phyloP scores from a whole-genome alignment of 2,797 vertebrate genomes.

The Sylvilagus floridanus region DNA sequence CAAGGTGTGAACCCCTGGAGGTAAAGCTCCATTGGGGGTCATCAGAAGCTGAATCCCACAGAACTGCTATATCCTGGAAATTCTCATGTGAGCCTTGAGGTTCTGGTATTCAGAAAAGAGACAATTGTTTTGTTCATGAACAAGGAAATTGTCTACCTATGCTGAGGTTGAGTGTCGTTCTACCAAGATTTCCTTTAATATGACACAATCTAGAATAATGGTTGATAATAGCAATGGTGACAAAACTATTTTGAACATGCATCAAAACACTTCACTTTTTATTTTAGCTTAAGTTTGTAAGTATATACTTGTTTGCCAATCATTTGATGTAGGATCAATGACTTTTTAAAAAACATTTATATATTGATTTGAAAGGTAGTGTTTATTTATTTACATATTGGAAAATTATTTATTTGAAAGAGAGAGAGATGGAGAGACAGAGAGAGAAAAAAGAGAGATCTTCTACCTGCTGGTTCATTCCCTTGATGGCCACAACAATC shows the following conservation, averaged over 20 bases:
- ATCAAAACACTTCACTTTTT: slow-evolving; percentile 27
- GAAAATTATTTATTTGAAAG: too few relatives aligned
- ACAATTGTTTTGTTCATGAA: slow-evolving; percentile 33
- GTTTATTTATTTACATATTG: too few relatives aligned
- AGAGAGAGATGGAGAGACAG: too few relatives aligned
- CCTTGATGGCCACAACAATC: too few relatives aligned
- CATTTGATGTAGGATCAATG: background rate
- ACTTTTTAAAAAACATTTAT: background rate
- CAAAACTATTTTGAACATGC: slow-evolving; percentile 62
- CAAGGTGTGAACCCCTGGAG: background rate
- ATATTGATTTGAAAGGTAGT: too few relatives aligned
- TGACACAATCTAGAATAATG: slow-evolving; percentile 12
- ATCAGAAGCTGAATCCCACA: background rate
- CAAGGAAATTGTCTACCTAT: background rate
- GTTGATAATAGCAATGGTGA: background rate
- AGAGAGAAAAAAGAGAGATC: too few relatives aligned
- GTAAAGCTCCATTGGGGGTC: background rate
- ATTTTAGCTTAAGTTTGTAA: slow-evolving; percentile 37
- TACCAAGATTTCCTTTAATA: slow-evolving; percentile 37
- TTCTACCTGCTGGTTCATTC: too few relatives aligned
- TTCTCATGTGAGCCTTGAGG: background rate
- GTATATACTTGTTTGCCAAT: background rate
- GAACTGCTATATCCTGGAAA: background rate
- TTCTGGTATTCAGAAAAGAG: slow-evolving; percentile 21
- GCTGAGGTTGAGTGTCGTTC: background rate